These are phyloP conservation scores for Emydura subglobosa DNA, from an alignment of 2,113 vertebrate genomes.

Conservation along the genomic window DNA sequence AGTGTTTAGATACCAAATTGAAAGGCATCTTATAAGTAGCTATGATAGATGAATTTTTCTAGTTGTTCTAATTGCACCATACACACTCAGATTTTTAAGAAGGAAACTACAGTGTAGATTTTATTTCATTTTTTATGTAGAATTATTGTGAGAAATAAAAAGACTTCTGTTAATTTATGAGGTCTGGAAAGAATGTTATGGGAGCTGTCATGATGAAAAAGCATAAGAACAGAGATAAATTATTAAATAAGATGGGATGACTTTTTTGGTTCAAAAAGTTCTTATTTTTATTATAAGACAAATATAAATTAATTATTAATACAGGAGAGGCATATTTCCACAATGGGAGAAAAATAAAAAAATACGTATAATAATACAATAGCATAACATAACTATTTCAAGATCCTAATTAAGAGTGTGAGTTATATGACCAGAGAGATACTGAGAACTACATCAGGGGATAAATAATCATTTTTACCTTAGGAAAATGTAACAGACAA, in stretches of 20 bases:
- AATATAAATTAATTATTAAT: conserved; percentile 16
- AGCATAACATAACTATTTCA: conserved; percentile 25
- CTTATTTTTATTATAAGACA: conserved; percentile 23
- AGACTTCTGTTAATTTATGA: not conserved
- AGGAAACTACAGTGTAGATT: not conserved
- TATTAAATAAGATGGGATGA: conserved; percentile 32
- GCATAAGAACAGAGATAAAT: conserved; percentile 21
- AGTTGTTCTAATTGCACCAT: not conserved
- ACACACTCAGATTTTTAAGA: not conserved
- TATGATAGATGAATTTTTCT: not conserved
- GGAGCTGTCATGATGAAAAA: not conserved
- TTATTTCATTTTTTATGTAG: not conserved
- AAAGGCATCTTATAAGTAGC: conserved; percentile 15
- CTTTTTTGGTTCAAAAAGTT: conserved; percentile 1
- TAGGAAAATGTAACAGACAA: not conserved
- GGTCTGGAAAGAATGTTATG: not conserved
- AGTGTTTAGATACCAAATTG: not conserved
- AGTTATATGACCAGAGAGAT: conserved; percentile 28
- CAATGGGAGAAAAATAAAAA: conserved; percentile 14
- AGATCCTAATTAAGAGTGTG: not conserved
- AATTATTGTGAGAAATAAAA: not conserved
- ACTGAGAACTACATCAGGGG: not conserved
- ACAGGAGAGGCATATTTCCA: conserved; percentile 10
- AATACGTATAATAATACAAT: not conserved
- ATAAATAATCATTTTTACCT: not conserved